Base-by-base conservation (phyloP, 2,888 invertebrate species). In the Drosophila siamana region DNA sequence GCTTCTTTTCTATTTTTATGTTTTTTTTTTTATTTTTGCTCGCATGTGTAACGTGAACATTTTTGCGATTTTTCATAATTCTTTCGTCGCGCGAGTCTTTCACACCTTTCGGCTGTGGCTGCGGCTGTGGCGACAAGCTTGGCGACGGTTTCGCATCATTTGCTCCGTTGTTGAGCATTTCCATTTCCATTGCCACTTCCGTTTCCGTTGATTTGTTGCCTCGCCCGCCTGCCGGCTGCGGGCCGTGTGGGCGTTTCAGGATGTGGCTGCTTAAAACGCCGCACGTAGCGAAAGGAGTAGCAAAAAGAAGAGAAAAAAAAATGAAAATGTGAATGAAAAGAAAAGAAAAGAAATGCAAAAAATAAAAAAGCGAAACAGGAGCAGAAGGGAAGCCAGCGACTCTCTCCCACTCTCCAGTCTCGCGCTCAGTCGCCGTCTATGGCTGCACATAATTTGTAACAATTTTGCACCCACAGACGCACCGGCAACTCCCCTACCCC, bases 201-300 rank as follows among this genome's bases (percentile, higher is more conserved):
- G 86, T 60, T 88, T 86, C 88, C 88, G 89, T 87, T 86, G 89
- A 86, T 89, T 86, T 89, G 89, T 82, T 78, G 86, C 69, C 52
- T 59, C 43, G 50, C 57, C 50, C 30, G 11, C 26, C 28, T 28
- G 46, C 60, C 43, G 36, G 40, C 51, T 8, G 38, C 26, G 50
- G 55, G 78, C 69, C 68, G 69, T 69, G 71, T 61, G 56, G 79
- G 72, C 68, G 70, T 70, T 69, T 59, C 88, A 78, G 84, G 88
- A 88, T 83, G 86, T 84, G 74, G 70, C 86, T 88, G 86, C 86
- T 88, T 83, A 88, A 80, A 84, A 77, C 71, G 74, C 65, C 67
- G 74, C 73, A 74, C 74, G 69, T 83, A 73, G 77, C 69, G 51
- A 85, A 82, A 76, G 66, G 68, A 78, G 78, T 63, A 63, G 51